These are phyloP conservation scores for Chloroceryle aenea DNA, from an alignment of 2,113 vertebrate genomes.

Conservation along the genomic window DNA sequence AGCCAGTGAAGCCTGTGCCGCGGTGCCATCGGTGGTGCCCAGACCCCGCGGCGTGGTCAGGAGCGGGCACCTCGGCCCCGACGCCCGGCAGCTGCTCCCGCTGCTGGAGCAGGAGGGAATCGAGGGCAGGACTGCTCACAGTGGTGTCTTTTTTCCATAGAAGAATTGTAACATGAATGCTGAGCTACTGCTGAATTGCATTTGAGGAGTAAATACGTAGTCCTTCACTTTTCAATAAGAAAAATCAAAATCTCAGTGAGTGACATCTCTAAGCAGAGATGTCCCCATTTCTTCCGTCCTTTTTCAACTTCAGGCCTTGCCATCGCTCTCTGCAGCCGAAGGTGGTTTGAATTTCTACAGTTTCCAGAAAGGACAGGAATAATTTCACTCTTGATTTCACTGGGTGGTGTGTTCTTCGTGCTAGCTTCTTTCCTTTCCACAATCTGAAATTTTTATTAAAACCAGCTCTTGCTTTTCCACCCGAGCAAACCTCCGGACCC, in stretches of 20 bases:
- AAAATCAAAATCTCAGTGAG: neutral
- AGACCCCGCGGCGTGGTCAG: neutral
- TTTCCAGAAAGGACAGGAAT: neutral
- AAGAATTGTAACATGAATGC: neutral
- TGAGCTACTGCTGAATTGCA: neutral
- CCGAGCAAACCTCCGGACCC: neutral
- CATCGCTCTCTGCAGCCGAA: neutral
- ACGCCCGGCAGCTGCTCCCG: neutral
- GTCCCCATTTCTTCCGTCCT: rapidly evolving
- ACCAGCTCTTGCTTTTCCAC: neutral
- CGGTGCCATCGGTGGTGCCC: neutral
- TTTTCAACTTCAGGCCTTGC: neutral
- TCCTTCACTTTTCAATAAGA: neutral
- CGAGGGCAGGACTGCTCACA: neutral
- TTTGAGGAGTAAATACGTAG: rapidly evolving
- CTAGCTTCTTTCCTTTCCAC: neutral
- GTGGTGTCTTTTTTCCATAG: neutral
- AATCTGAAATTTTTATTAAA: neutral
- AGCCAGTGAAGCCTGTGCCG: neutral
- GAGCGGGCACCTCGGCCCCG: neutral
- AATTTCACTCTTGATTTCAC: neutral
- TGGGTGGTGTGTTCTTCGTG: neutral
- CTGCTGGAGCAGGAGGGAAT: no score
- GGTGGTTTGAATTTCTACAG: neutral
- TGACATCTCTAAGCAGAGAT: neutral